A percentile compares a stretch with the other conserved stretches of the same genome.
phyloP scores from a whole-genome alignment of 2,888 invertebrate genomes.

The Epinotia ramella region DNA sequence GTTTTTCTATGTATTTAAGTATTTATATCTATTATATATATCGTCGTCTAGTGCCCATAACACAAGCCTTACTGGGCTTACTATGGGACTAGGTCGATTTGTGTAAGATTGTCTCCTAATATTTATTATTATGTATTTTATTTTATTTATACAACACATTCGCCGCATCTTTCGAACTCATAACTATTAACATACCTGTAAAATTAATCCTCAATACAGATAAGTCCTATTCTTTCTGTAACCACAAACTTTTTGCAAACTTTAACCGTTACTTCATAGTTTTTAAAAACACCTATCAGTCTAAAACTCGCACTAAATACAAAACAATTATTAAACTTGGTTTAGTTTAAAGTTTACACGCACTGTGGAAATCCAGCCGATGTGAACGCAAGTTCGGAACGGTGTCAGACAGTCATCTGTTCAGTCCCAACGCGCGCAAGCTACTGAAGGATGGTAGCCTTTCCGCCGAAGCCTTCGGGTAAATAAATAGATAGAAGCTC shows the following conservation, averaged over 20 bases:
- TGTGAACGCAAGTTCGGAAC: not conserved
- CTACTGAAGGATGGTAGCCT: not conserved
- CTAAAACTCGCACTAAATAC: not conserved
- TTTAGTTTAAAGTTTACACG: not conserved
- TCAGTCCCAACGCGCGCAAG: not conserved
- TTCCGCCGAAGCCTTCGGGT: not conserved
- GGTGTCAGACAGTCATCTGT: not conserved
- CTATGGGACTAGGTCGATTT: too few relatives aligned
- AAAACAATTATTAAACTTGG: not conserved
- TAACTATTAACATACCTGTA: not conserved
- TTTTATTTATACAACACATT: too few relatives aligned
- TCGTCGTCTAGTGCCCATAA: too few relatives aligned
- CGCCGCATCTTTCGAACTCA: not conserved
- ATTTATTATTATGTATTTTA: too few relatives aligned
- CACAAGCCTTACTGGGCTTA: too few relatives aligned
- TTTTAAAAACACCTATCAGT: not conserved
- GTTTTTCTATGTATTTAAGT: too few relatives aligned
- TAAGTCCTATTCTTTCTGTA: not conserved
- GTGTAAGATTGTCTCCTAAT: too few relatives aligned
- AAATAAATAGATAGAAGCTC: constrained; percentile 4
- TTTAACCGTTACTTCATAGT: not conserved
- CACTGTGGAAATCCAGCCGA: not conserved
- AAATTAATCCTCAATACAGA: not conserved
- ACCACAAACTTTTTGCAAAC: not conserved
- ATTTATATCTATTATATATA: too few relatives aligned